Evolutionary conservation across 2,797 vertebrate species (phyloP).

Genomic region (Anas bernieri): DNA sequence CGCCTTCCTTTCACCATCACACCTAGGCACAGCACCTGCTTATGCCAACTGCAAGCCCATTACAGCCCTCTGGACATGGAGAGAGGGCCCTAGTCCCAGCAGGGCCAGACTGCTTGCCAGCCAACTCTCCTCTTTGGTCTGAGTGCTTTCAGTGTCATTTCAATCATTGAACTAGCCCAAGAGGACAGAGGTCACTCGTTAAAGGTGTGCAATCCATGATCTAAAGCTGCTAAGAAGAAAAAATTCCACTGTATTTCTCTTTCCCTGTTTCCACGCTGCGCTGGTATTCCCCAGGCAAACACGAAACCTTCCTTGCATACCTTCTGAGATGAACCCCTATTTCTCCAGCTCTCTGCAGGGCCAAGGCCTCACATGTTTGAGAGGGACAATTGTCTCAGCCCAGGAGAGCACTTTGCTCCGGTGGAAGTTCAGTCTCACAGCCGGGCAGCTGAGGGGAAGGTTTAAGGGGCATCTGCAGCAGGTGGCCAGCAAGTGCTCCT

Average conservation of each 20-base stretch:
- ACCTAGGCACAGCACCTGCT: fast-evolving
- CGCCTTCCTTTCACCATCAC: not conserved
- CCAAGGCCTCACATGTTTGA: not conserved
- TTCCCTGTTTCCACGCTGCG: not conserved
- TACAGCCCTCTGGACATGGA: not conserved
- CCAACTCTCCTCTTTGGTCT: not conserved
- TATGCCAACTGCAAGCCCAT: fast-evolving
- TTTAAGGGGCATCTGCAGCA: slow-evolving; percentile 11
- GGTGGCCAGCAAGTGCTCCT: not conserved
- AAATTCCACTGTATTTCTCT: not conserved
- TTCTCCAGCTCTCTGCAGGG: not conserved
- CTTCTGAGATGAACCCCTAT: not conserved
- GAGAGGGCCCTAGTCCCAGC: not conserved
- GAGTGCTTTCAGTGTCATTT: not conserved
- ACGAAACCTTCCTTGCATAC: not conserved
- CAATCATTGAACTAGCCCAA: not conserved
- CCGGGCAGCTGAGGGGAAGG: not conserved
- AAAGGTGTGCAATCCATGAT: not conserved
- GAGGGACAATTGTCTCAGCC: not conserved
- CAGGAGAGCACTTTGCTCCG: not conserved
- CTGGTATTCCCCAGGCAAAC: not conserved
- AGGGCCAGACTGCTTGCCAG: not conserved
- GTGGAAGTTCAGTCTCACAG: not conserved
- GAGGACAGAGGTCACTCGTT: not conserved
- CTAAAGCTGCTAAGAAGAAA: not conserved